These are phyloP conservation scores for Mesorhabditis sp. DNA, from an alignment of 2,888 invertebrate genomes.

Conservation along the genomic window DNA sequence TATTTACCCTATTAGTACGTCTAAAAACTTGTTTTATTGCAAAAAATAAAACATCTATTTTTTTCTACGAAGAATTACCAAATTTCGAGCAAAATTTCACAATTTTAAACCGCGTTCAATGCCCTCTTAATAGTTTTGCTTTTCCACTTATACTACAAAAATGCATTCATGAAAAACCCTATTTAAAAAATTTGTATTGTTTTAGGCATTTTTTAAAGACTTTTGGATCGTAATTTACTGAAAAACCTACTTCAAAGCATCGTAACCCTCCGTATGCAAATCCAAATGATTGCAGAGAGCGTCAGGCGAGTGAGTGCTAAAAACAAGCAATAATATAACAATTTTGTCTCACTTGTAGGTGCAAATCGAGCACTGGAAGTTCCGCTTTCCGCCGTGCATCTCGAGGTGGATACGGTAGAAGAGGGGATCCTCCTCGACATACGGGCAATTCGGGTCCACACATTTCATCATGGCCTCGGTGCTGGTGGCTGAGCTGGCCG, in stretches of 20 bases:
- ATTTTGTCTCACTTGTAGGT: background rate
- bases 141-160: no score
- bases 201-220: background rate
- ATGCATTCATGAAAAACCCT: no score
- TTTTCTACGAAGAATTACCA: no score
- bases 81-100: no score
- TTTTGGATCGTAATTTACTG: background rate
- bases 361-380: background rate
- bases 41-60: no score
- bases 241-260: background rate
- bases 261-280: background rate
- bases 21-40: no score
- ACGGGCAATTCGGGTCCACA: slow-evolving; percentile 4
- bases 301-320: background rate
- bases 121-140: no score
- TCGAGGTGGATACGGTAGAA: background rate
- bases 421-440: background rate
- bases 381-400: background rate
- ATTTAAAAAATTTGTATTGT: background rate
- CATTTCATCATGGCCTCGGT: background rate
- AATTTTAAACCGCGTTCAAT: no score
- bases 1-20: no score
- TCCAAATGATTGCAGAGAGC: slow-evolving; percentile 6
- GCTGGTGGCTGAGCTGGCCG: background rate
- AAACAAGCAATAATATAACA: no score